Evolutionary conservation across 2,888 invertebrate species (phyloP).

Genomic region (Perithous albicinctus): DNA sequence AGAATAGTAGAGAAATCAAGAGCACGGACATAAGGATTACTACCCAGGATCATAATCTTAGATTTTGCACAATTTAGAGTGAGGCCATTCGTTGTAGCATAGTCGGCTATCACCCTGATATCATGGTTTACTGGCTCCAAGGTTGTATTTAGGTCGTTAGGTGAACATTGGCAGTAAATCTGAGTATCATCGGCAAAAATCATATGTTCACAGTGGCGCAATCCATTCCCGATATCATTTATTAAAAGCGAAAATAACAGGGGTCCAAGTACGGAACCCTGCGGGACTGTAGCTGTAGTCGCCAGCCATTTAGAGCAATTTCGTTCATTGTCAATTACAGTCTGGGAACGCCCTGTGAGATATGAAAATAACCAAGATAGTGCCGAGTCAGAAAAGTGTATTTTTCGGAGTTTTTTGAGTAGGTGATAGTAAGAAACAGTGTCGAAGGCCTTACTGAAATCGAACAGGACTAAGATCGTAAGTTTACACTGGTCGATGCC

Average conservation of each 20-base stretch:
- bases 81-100: not conserved
- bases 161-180: not conserved
- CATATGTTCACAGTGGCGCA: not conserved
- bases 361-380: not conserved
- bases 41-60: not conserved
- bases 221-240: not conserved
- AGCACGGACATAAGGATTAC: not conserved
- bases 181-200: conserved; percentile 19
- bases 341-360: not conserved
- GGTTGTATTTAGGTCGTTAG: not conserved
- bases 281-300: not conserved
- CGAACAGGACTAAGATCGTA: too few relatives aligned
- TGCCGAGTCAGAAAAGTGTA: not conserved
- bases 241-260: conserved; percentile 1
- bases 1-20: not conserved
- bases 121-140: not conserved
- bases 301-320: not conserved
- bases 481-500: too few relatives aligned
- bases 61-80: not conserved
- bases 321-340: not conserved
- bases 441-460: too few relatives aligned
- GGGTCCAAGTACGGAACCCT: conserved; percentile 13
- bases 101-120: not conserved
- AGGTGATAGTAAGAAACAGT: too few relatives aligned
- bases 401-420: too few relatives aligned